Evolutionary conservation across 2,797 vertebrate species (phyloP).

Genomic region (Eospalax fontanierii): DNA sequence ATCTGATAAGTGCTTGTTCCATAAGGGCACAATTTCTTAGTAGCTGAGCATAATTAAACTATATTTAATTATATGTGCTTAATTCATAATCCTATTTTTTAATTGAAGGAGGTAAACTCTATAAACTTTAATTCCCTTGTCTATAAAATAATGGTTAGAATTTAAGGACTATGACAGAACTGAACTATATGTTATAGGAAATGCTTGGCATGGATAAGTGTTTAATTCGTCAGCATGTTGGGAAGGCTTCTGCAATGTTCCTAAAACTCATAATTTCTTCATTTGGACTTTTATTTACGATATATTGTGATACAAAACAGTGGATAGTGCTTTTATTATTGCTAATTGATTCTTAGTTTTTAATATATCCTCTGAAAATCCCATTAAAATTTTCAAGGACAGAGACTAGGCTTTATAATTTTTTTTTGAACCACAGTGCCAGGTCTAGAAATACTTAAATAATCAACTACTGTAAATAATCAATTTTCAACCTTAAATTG

Average conservation of each 20-base stretch:
- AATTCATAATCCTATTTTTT: neutral
- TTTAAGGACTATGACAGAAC: neutral
- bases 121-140: constrained; percentile 17
- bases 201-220: neutral
- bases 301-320: neutral
- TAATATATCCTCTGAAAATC: neutral
- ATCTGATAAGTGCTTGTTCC: neutral
- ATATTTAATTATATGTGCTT: neutral
- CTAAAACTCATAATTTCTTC: neutral
- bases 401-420: neutral
- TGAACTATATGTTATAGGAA: neutral
- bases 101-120: neutral
- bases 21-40: neutral
- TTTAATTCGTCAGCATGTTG: neutral
- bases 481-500: constrained; percentile 55
- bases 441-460: constrained; percentile 12
- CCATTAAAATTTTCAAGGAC: constrained; percentile 21
- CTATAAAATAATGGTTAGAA: neutral
- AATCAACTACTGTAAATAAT: constrained; percentile 32
- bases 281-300: neutral
- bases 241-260: neutral
- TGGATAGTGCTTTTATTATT: constrained; percentile 17
- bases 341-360: constrained; percentile 36
- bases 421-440: neutral
- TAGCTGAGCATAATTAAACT: neutral